Percentiles rank a stretch among this genome's conserved stretches.
These are phyloP conservation scores for Poecilia picta DNA, from an alignment of 2,797 vertebrate genomes.

Conservation along the genomic window DNA sequence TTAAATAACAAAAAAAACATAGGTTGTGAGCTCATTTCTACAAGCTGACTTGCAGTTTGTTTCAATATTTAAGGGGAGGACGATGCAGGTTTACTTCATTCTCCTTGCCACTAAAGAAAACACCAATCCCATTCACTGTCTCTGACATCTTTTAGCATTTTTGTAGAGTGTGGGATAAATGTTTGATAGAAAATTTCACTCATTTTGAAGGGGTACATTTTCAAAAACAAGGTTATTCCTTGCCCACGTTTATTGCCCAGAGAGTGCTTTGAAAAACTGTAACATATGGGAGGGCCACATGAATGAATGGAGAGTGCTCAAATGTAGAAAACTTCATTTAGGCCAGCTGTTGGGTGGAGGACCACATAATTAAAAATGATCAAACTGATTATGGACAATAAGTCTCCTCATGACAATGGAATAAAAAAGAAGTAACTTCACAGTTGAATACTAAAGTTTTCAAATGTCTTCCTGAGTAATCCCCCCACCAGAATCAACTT, in stretches of 20 bases:
- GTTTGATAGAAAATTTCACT: neutral
- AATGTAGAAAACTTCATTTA: constrained; percentile 57
- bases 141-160: neutral
- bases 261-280: constrained; percentile 29
- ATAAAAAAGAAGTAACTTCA: constrained; percentile 55
- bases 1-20: too few species aligned
- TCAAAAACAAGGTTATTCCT: neutral
- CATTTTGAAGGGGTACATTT: neutral
- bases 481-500: constrained; percentile 55
- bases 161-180: neutral
- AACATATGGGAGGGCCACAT: constrained; percentile 26
- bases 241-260: neutral
- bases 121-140: neutral
- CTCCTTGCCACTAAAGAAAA: neutral
- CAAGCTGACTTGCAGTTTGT: neutral
- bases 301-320: constrained; percentile 23
- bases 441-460: constrained; percentile 66
- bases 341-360: constrained; percentile 60
- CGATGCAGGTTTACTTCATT: neutral
- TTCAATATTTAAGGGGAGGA: neutral
- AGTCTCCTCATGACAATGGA: constrained; percentile 44
- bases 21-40: neutral
- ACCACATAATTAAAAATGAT: constrained; percentile 69
- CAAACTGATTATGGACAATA: constrained; percentile 66
- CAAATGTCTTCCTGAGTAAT: constrained; percentile 58